Conservation (phyloP, 2,888 invertebrate genomes). For the Julus scanicus region DNA sequence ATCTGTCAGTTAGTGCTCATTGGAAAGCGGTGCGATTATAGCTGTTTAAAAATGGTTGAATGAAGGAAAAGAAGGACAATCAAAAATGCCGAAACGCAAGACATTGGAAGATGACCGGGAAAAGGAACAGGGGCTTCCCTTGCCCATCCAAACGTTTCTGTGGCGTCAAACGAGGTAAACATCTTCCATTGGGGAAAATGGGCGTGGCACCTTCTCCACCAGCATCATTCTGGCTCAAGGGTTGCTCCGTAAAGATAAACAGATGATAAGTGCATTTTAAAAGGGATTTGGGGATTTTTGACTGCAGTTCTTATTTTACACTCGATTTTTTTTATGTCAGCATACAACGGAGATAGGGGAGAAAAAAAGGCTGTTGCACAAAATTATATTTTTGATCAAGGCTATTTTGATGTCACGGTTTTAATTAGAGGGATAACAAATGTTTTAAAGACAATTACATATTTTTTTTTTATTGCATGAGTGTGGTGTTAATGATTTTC, state of each 20-base stretch:
- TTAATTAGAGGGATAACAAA: no score
- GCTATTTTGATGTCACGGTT: no score
- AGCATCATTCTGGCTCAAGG: slow-evolving; percentile 52
- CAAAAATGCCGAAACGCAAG: slow-evolving; percentile 58
- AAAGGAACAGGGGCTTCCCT: slow-evolving; percentile 75
- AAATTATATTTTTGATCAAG: no score
- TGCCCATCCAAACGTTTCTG: slow-evolving; percentile 95
- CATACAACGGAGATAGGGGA: no score
- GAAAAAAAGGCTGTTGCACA: no score
- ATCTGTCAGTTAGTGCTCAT: slow-evolving; percentile 5
- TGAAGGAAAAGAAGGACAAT: slow-evolving; percentile 7
- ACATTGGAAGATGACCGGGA: slow-evolving; percentile 53
- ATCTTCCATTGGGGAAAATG: slow-evolving; percentile 59
- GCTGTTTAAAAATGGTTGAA: background rate
- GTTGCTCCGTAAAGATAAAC: background rate
- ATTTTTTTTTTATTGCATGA: no score
- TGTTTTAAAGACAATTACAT: no score
- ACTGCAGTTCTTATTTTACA: no score
- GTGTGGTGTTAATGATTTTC: no score
- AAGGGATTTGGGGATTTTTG: background rate
- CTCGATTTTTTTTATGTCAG: no score
- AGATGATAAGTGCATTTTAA: background rate
- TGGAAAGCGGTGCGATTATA: background rate
- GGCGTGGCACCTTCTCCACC: slow-evolving; percentile 9
- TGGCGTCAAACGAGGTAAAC: slow-evolving; percentile 91